Base-by-base conservation (phyloP, 2,113 vertebrate species). In the Echinops telfairi region DNA sequence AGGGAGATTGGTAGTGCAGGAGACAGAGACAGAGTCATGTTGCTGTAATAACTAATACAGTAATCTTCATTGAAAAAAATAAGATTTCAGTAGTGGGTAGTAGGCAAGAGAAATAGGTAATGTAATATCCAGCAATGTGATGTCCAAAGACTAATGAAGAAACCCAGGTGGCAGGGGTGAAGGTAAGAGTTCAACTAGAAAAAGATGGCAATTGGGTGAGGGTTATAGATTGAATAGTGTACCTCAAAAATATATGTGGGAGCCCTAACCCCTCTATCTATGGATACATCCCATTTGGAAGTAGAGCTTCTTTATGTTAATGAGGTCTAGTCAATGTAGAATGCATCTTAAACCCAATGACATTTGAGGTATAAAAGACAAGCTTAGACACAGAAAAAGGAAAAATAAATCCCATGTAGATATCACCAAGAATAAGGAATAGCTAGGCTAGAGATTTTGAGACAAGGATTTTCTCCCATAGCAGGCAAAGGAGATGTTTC, bases 1-100 rank as follows among this genome's bases (percentile, higher is more conserved):
- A 89, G 6, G 15, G 31, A 68, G 88, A 25, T 40, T 11, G 12
- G 79, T 15, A 31, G 47, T 22, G 4, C 38, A 60, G 78, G 29
- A 40, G 70, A 60, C 20, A 60, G 38, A 53, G 71, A n/a, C n/a
- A 4, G 31, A 15, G 4, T 77, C 43, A 22, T 57, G 36, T 6
- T 88, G 25, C 33, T 4, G 0, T 7, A 15, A 9, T 2, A 12
- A 79, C n/a, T 6, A 12, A n/a, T 16, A 0, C 12, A 31, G 20
- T 5, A 20, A 36, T 36, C 36, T 0, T 62, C 64, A 22, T 6
- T 33, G 31, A 2, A 14, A 20, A 23, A 25, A 22, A 57, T 40
- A 2, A 31, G 73, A 70, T 70, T 78, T 88, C 36, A 57, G 8
- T 20, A 70, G 58, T 9, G 14, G 33, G 14, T 15, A 73, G n/a